Base-by-base conservation (phyloP, 2,113 vertebrate species). In the Pavo muticus region DNA sequence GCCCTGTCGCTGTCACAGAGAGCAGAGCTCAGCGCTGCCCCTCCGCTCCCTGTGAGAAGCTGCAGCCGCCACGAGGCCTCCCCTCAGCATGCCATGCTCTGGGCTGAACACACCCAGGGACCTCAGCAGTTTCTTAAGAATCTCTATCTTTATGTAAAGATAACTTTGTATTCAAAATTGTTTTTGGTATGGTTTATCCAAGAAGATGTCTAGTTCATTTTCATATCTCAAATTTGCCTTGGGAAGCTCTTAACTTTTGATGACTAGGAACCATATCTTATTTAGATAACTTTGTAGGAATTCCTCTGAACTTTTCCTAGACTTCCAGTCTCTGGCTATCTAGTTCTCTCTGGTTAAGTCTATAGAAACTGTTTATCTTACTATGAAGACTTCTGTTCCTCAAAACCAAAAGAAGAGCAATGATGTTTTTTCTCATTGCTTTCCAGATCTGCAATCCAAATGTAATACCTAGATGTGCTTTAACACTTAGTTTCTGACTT, bases 251-350 rank as follows among this genome's bases (percentile, higher is more conserved):
- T 79, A 72, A 78, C 14, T 94, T 96, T 92, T 72, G 30, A 84
- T 87, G 48, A 75, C 61, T 88, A 83, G 35, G 78, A 88, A 48
- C 52, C n/a, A 17, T 90, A 70, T 81, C 82, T 95, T 95, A 68
- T 84, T 94, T 93, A 80, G 84, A 97, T 50, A 96, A 94, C 82
- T 39, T 94, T 63, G 30, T 76, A 94, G 86, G 88, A 94, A 40
- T 73, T 94, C 69, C 65, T 88, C 81, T 13, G 3, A 94, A 74
- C 42, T 74, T 47, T 87, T 94, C 77, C 65, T 90, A 84, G 77
- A 83, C 63, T 95, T 95, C 52, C 52, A 87, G 35, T 76, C 71
- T 84, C 67, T 86, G 77, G 68, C 29, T 47, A 73, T 23, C 35
- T 40, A 70, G 17, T 14, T 70, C 91, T 61, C 47, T 96, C 60